Percentiles rank a stretch among this genome's conserved stretches.
These are phyloP conservation scores for Neosilurus hyrtlii DNA, from an alignment of 2,797 vertebrate genomes.

Conservation along the genomic window DNA sequence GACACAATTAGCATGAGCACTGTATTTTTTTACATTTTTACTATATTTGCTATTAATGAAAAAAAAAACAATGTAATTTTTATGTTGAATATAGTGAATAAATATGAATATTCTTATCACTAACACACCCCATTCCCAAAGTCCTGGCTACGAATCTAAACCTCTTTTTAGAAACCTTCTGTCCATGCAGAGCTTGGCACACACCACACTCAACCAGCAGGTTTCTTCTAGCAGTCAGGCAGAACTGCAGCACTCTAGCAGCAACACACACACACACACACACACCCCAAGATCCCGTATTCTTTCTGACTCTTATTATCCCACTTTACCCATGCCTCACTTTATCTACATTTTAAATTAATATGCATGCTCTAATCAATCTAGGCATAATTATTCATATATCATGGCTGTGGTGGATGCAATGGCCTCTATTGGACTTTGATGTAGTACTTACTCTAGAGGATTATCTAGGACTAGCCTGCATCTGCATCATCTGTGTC, in stretches of 20 bases:
- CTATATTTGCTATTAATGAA: neutral
- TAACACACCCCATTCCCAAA: neutral
- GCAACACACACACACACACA: no score
- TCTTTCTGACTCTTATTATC: slow-evolving; percentile 14
- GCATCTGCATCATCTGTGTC: slow-evolving; percentile 24
- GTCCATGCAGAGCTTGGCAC: slow-evolving; percentile 22
- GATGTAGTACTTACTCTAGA: slow-evolving; percentile 17
- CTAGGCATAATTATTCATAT: slow-evolving; percentile 15
- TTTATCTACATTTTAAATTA: slow-evolving; percentile 26
- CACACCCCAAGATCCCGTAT: no score
- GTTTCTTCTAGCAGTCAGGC: slow-evolving; percentile 21
- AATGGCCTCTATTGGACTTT: slow-evolving; percentile 19
- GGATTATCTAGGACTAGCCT: slow-evolving; percentile 10
- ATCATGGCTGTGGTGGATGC: slow-evolving; percentile 9
- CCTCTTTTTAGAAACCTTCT: slow-evolving; percentile 34
- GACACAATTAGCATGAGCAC: neutral
- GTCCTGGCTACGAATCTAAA: slow-evolving; percentile 16
- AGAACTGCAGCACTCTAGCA: slow-evolving; percentile 27
- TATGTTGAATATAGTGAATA: neutral
- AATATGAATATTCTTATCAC: neutral
- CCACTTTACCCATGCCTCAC: slow-evolving; percentile 10
- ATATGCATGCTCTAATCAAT: slow-evolving; percentile 25
- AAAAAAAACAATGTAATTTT: neutral
- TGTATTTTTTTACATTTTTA: neutral
- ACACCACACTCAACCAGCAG: slow-evolving; percentile 24